These are phyloP conservation scores for Drosophila parvula DNA, from an alignment of 1,140 invertebrate genomes.

Conservation along the genomic window DNA sequence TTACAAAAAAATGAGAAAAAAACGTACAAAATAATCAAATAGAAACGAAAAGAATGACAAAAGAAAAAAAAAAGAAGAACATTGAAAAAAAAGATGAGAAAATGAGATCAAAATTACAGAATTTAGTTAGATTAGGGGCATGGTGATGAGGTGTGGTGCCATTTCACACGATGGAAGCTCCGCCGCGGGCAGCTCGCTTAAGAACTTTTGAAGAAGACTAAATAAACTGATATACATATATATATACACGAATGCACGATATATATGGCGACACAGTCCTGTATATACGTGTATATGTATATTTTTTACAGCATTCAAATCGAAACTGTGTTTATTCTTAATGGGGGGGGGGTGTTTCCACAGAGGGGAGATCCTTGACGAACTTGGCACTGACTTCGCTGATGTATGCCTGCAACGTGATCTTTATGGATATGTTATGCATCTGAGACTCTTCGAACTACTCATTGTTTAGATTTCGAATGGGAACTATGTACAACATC, in stretches of 20 bases:
- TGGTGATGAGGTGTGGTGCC: conserved; percentile 34
- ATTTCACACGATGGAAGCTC: conserved; percentile 48
- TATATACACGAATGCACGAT: conserved; percentile 56
- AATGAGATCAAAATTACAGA: conserved; percentile 39
- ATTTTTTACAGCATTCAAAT: conserved; percentile 78
- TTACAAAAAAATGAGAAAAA: conserved; percentile 55
- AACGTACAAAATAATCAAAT: conserved; percentile 50
- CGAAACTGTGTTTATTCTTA: conserved; percentile 36
- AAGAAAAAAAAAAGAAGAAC: conserved; percentile 22
- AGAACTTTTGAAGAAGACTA: conserved; percentile 68
- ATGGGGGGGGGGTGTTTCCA: not conserved
- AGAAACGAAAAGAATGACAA: conserved; percentile 44
- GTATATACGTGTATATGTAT: conserved; percentile 60
- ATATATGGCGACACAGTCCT: conserved; percentile 43
- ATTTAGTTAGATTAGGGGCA: conserved; percentile 40
- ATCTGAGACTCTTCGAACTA: conserved; percentile 14
- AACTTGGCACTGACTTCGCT: conserved; percentile 45
- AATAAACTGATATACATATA: conserved; percentile 61
- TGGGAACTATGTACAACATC: conserved; percentile 23
- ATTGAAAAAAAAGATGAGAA: not conserved
- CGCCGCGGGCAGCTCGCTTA: conserved; percentile 60
- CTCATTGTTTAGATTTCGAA: conserved; percentile 24
- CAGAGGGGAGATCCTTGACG: not conserved
- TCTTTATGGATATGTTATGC: conserved; percentile 73
- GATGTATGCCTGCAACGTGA: conserved; percentile 27